Percentiles rank a stretch among this genome's conserved stretches.
phyloP scores from a whole-genome alignment of 2,113 vertebrate species.

The Muscicapa adusta region DNA sequence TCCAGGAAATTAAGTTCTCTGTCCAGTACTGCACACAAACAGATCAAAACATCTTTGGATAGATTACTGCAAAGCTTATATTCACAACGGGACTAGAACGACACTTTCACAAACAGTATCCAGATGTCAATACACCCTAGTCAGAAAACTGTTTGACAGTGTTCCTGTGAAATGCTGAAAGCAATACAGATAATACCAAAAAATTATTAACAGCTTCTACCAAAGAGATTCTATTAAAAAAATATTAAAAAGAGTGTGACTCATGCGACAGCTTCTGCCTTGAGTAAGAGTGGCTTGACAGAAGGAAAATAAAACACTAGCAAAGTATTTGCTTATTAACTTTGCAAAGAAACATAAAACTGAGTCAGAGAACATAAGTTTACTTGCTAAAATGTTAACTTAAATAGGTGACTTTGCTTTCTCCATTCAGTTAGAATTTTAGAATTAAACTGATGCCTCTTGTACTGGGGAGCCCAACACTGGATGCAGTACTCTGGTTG shows the following conservation, averaged over 20 bases:
- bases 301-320: neutral
- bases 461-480: neutral
- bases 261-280: neutral
- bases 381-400: neutral
- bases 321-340: neutral
- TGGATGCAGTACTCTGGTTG: neutral
- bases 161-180: neutral
- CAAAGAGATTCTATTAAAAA: neutral
- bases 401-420: neutral
- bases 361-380: neutral
- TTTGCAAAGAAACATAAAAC: neutral
- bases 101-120: neutral
- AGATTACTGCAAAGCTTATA: neutral
- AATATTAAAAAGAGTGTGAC: neutral
- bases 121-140: neutral
- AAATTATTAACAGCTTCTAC: neutral
- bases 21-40: neutral
- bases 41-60: neutral
- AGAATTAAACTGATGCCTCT: neutral
- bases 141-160: neutral
- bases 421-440: neutral
- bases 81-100: neutral
- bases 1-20: constrained; percentile 11
- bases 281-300: neutral
- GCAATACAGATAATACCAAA: neutral